Evolutionary conservation across 2,797 vertebrate species (phyloP).

Genomic region (Chrysocyon brachyurus): DNA sequence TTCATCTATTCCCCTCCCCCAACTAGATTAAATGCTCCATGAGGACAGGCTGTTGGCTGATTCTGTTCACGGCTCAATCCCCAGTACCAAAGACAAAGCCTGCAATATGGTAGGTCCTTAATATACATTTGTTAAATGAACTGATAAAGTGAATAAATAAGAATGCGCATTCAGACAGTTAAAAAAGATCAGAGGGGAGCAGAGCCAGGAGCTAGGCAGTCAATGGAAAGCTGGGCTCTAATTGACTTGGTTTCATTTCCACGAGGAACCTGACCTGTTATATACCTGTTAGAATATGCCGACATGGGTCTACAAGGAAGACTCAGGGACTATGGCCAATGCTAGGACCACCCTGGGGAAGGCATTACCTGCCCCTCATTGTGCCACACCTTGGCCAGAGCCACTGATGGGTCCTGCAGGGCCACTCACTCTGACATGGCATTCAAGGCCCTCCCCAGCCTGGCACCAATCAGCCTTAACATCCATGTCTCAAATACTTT

Average conservation of each 20-base stretch:
- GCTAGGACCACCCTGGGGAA: neutral
- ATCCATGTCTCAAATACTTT: neutral
- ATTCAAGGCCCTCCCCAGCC: neutral
- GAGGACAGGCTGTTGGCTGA: neutral
- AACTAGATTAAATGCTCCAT: neutral
- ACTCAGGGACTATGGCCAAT: neutral
- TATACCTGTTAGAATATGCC: neutral
- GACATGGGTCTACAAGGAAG: neutral
- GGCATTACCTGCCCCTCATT: neutral
- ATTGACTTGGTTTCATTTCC: neutral
- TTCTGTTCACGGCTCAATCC: no score
- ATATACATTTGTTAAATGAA: neutral
- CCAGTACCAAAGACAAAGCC: neutral
- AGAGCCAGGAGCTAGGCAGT: neutral
- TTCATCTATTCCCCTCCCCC: neutral
- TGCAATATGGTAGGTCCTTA: rapidly evolving
- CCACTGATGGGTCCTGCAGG: neutral
- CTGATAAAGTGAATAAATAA: neutral
- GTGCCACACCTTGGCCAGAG: neutral
- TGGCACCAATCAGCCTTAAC: neutral
- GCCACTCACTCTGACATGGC: neutral
- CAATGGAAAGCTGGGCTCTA: neutral
- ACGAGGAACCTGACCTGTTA: neutral
- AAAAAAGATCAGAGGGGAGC: neutral
- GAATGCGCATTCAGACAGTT: neutral